Percentiles rank a stretch among this genome's conserved stretches.
phyloP scores from a whole-genome alignment of 2,888 invertebrate genomes.

The Mythimna lalbum region DNA sequence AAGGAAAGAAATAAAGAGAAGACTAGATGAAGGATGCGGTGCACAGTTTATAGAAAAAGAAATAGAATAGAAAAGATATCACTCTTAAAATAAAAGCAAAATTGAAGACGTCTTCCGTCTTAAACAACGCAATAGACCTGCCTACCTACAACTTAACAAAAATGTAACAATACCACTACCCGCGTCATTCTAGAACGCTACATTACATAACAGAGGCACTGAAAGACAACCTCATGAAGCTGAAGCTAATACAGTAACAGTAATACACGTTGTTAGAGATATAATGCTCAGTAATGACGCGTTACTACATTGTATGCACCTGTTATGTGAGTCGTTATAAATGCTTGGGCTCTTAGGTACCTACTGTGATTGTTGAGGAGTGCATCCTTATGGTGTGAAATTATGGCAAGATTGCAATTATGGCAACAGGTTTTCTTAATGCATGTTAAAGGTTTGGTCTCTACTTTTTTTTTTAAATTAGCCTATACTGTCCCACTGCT shows the following conservation, averaged over 20 bases:
- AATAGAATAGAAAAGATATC: neutral
- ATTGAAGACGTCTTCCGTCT: neutral
- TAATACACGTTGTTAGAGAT: slow-evolving; percentile 39
- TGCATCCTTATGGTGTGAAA: slow-evolving; percentile 37
- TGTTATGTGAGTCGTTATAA: slow-evolving; percentile 31
- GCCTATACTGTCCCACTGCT: no score
- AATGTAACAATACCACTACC: slow-evolving; percentile 17
- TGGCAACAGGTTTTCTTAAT: neutral
- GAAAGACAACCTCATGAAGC: slow-evolving; percentile 49
- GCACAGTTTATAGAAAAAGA: no score
- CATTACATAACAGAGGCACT: slow-evolving; percentile 44
- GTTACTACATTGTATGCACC: slow-evolving; percentile 36
- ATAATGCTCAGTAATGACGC: slow-evolving; percentile 44
- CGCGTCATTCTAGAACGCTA: slow-evolving; percentile 35
- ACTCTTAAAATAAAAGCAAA: neutral
- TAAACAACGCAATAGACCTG: neutral
- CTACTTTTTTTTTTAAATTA: no score
- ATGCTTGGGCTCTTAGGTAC: slow-evolving; percentile 21
- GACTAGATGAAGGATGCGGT: neutral
- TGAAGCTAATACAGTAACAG: slow-evolving; percentile 52
- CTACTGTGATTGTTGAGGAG: neutral
- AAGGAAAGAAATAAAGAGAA: no score
- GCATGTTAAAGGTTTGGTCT: neutral
- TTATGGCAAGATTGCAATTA: slow-evolving; percentile 6
- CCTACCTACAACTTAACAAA: slow-evolving; percentile 6